phyloP scores from a whole-genome alignment of 2,888 invertebrate species.

The Ophioninae sp. region DNA sequence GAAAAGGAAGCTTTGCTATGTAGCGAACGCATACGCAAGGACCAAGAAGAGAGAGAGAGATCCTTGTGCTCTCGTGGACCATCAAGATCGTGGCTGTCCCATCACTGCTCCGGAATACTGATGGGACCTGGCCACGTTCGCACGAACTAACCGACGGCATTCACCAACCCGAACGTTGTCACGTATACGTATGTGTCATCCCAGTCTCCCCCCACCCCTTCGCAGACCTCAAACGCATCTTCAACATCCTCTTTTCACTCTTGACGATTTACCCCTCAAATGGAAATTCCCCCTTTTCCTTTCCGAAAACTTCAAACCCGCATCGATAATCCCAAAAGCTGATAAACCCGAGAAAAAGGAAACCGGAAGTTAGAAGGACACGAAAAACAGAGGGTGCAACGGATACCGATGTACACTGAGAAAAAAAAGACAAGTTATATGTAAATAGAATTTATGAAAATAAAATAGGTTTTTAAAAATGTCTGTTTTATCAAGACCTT shows the following conservation, averaged over 20 bases:
- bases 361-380: no score
- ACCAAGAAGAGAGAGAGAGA: slow-evolving; percentile 36
- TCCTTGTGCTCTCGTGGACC: slow-evolving; percentile 62
- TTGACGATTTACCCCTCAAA: slow-evolving; percentile 19
- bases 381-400: no score
- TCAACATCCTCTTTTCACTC: slow-evolving; percentile 32
- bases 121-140: slow-evolving; percentile 41
- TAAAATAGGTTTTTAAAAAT: no score
- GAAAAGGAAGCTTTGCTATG: slow-evolving; percentile 74
- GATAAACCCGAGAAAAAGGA: no score
- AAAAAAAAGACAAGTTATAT: no score
- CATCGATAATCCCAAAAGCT: background rate
- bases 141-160: no score
- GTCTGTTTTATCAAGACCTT: no score
- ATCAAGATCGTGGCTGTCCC: slow-evolving; percentile 61
- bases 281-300: background rate
- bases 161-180: no score
- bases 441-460: no score
- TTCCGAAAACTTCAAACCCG: background rate
- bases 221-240: slow-evolving; percentile 9
- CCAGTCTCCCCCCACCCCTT: no score
- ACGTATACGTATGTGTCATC: no score
- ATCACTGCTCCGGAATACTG: slow-evolving; percentile 63
- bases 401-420: no score
- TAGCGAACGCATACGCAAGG: slow-evolving; percentile 65